These are phyloP conservation scores for Harmothoe impar DNA, from an alignment of 2,888 invertebrate species.

Conservation along the genomic window DNA sequence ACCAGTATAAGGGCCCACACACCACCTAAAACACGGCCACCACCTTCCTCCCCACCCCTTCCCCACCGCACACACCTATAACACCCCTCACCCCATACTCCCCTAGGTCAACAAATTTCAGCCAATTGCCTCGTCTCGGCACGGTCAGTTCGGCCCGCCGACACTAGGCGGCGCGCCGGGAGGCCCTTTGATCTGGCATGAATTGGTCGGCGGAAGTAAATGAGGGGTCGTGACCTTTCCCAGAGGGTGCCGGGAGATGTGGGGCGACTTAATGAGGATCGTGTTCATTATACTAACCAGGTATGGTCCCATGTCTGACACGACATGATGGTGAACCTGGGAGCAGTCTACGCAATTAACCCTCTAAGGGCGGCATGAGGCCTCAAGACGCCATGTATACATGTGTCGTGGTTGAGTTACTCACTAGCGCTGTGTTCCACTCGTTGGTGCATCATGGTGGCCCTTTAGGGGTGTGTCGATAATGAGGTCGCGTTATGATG, in stretches of 20 bases:
- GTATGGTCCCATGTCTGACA: background rate
- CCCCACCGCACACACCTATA: constrained; percentile 1
- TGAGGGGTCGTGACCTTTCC: constrained; percentile 50
- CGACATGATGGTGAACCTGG: background rate
- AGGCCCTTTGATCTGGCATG: constrained; percentile 52
- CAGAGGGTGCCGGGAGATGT: background rate
- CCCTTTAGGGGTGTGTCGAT: no score
- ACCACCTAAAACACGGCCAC: background rate
- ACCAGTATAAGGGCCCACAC: no score
- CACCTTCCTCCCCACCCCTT: background rate
- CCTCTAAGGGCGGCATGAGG: no score
- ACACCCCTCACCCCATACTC: background rate
- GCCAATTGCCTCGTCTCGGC: constrained; percentile 38
- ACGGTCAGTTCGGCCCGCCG: background rate
- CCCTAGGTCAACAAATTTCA: constrained; percentile 43
- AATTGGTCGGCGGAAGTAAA: constrained; percentile 57
- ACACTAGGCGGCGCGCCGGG: background rate
- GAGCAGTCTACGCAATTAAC: no score
- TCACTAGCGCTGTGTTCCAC: no score
- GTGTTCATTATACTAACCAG: background rate
- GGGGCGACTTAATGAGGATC: constrained; percentile 4
- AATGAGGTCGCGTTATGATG: no score
- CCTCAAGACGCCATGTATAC: no score
- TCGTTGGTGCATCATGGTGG: no score
- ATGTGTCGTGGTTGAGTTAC: no score